Evolutionary conservation across 2,888 invertebrate species (phyloP).

Genomic region (Ochropleura leucogaster): DNA sequence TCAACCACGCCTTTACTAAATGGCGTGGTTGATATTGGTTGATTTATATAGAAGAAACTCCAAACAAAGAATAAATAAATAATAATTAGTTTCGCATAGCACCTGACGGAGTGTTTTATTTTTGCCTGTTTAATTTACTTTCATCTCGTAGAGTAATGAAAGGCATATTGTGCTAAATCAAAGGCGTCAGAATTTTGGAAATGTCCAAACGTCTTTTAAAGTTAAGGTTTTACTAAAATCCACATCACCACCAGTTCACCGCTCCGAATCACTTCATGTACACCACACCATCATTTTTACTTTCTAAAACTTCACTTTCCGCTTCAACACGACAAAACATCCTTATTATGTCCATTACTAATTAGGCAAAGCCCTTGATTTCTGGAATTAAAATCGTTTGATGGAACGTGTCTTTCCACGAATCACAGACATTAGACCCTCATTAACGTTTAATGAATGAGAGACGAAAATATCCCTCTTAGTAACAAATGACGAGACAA

Average conservation of each 20-base stretch:
- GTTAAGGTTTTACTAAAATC: neutral
- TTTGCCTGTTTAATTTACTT: neutral
- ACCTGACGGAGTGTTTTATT: neutral
- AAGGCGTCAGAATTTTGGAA: neutral
- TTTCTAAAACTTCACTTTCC: neutral
- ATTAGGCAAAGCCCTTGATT: constrained; percentile 16
- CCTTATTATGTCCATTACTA: neutral
- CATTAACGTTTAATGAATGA: constrained; percentile 38
- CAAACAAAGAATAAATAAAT: neutral
- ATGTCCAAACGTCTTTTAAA: neutral
- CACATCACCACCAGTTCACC: neutral
- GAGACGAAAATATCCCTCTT: constrained; percentile 25
- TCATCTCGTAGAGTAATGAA: neutral
- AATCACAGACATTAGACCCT: constrained; percentile 33
- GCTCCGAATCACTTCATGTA: neutral
- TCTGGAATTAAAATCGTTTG: constrained; percentile 28
- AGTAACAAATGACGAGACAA: constrained; percentile 25
- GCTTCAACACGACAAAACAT: constrained; percentile 10
- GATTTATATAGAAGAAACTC: neutral
- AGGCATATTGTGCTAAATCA: no score
- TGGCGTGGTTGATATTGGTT: neutral
- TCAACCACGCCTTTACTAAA: no score
- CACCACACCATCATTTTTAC: no score
- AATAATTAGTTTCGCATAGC: neutral
- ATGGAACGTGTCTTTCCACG: constrained; percentile 21